Evolutionary conservation across 2,888 invertebrate species (phyloP), one percentile per base, ranked within the genome.

Genomic region (Andrena hattorfiana): DNA sequence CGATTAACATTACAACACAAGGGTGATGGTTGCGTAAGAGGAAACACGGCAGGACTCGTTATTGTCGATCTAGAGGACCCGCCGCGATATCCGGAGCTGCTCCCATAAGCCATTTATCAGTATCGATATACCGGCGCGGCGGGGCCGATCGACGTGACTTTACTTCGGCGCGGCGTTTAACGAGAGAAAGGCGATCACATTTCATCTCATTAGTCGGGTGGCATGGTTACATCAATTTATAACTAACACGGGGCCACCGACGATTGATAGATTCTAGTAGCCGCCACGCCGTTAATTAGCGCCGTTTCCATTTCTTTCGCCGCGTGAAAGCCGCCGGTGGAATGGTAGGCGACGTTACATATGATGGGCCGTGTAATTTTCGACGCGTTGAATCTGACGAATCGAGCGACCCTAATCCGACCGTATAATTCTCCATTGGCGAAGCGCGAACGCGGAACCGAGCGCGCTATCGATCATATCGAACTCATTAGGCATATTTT

Each of bases 141-240:
- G 60, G 69, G 51, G 62, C 62, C 83, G 63, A 35, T 54, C 85
- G 70, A 85, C 84, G 89, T 86, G 89, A 91, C 91, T 92, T 90
- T 89, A 90, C 90, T 90, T 89, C 76, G 85, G 72, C 68, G 73
- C 80, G 83, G 79, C 88, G 88, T 90, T 93, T 93, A 93, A 93
- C 93, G 92, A 93, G 93, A 92, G 93, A 93, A 93, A 93, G 93
- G 93, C 92, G 90, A 92, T 93, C 92, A 91, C 93, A 92, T 93
- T 93, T 93, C 92, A 92, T 93, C 92, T 93, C 93, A 93, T 93
- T 93, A 93, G 92, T 87, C 85, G 89, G 83, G 81, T 75, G 85
- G 82, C 86, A 89, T 85, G 90, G 90, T 92, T 92, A 90, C 90
- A 92, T 93, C 93, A 90, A 93, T 92, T 92, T 92, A 92, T 92